Conservation (phyloP, 2,113 vertebrate genomes). For the Paratilapia polleni region DNA sequence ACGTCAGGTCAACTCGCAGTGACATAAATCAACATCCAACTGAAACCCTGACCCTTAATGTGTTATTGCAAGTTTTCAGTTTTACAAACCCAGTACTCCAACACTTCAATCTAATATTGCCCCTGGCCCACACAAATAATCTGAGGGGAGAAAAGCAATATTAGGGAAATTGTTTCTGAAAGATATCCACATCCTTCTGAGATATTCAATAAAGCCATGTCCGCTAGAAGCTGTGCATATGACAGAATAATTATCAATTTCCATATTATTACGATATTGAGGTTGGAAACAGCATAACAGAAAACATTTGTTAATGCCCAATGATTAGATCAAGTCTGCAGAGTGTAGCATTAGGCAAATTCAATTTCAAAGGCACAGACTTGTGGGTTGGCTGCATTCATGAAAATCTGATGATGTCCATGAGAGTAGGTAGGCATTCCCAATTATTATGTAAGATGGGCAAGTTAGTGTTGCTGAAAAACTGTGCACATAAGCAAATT, state of each 20-base stretch:
- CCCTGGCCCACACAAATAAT: conserved; percentile 36
- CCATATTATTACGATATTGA: conserved; percentile 78
- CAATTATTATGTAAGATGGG: conserved; percentile 59
- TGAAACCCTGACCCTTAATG: not conserved
- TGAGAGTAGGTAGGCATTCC: conserved; percentile 52
- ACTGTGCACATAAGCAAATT: conserved; percentile 49
- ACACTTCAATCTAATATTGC: conserved; percentile 45
- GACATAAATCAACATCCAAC: conserved; percentile 36
- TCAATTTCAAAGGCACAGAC: conserved; percentile 65
- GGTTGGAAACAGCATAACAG: conserved; percentile 67
- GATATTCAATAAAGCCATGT: conserved; percentile 73
- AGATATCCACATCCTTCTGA: conserved; percentile 62
- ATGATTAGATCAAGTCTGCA: conserved; percentile 67
- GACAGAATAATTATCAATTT: conserved; percentile 82
- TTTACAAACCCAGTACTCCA: conserved; percentile 33
- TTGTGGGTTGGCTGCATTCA: conserved; percentile 64
- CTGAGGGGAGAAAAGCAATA: conserved; percentile 43
- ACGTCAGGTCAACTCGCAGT: conserved; percentile 7
- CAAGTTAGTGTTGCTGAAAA: conserved; percentile 5
- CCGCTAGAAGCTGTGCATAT: conserved; percentile 61
- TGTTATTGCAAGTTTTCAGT: conserved; percentile 23
- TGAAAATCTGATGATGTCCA: conserved; percentile 70
- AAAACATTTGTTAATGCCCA: conserved; percentile 74
- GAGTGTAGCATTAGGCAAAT: conserved; percentile 56
- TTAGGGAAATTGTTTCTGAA: conserved; percentile 76